Base-by-base conservation (phyloP, 2,113 vertebrate species). In the Heteronetta atricapilla region DNA sequence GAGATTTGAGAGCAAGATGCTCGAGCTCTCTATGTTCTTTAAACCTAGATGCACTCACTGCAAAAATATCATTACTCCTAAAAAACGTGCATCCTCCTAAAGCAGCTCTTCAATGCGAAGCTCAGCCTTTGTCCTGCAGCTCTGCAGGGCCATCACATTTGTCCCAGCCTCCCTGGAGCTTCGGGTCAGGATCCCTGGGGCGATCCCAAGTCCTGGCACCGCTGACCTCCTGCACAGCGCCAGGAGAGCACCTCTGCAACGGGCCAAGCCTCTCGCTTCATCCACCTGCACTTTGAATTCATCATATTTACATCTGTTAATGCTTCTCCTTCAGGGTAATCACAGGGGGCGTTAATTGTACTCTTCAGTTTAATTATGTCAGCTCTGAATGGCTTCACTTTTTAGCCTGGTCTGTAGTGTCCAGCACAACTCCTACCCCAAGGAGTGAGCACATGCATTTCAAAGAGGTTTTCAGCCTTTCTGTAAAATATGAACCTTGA, bases 271-370 rank as follows among this genome's bases (percentile, higher is more conserved):
- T 23, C 69, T 36, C 7, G 1, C 64, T 50, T 74, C 46, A 67
- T 36, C 73, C 62, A 36, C 78, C 59, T n/a, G 40, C 28, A 40
- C 78, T 88, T 84, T 69, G 56, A 85, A 69, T 81, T 85, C 85
- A 13, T 38, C 55, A 22, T 75, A 70, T 90, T 66, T 38, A 29
- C 53, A 86, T 87, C 74, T 48, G 67, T 50, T 66, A 90, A 78
- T 59, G 67, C 77, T 89, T 89, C 46, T 66, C 53, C 83, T 84
- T 93, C 56, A 70, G 40, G 74, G 56, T 91, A 62, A 62, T 34
- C 93, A 87, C 75, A 77, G 60, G 53, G 59, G 52, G 88, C 67
- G 52, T 83, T 96, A 95, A 94, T 94, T 96, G 82, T 77, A 33
- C 36, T 93, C 88, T 88, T 88, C 88, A 89, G 67, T 59, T 90